A percentile compares a stretch with the other conserved stretches of the same genome.
Conservation (phyloP, 2,888 invertebrate species). For the Zygaena filipendulae region DNA sequence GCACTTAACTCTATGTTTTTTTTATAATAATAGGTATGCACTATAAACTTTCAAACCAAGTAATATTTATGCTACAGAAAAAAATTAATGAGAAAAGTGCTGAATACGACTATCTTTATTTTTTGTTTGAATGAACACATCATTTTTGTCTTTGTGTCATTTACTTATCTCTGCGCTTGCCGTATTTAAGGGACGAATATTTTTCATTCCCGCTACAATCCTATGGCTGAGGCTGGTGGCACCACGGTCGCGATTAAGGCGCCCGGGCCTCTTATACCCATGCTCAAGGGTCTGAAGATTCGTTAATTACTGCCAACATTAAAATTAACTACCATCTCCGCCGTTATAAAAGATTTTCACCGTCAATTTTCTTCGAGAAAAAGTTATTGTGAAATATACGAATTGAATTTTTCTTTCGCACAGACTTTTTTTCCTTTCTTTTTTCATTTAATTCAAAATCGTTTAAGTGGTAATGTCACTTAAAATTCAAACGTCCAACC, state of each 20-base stretch:
- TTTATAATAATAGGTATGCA: no score
- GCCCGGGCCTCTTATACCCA: constrained; percentile 34
- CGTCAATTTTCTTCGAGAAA: constrained; percentile 19
- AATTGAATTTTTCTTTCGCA: constrained; percentile 12
- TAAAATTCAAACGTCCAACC: not conserved
- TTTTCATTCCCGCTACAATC: constrained; percentile 4
- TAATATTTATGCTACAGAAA: no score
- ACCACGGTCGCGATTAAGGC: constrained; percentile 35
- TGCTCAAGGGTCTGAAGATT: constrained; percentile 55
- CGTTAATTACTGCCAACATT: constrained; percentile 59
- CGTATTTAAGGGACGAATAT: no score
- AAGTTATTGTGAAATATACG: constrained; percentile 17
- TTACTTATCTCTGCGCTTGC: no score
- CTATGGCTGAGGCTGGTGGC: constrained; percentile 17
- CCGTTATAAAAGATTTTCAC: constrained; percentile 35
- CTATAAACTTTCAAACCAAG: no score
- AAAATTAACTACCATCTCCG: constrained; percentile 53
- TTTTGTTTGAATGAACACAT: no score
- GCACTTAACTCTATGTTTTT: no score
- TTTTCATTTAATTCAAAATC: no score
- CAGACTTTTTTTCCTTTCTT: no score
- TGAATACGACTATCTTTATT: no score
- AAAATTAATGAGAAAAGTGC: no score
- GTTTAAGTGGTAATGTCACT: constrained; percentile 1
- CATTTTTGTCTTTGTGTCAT: no score